phyloP scores from a whole-genome alignment of 1,140 invertebrate species.

The Himalopsyche phryganea region DNA sequence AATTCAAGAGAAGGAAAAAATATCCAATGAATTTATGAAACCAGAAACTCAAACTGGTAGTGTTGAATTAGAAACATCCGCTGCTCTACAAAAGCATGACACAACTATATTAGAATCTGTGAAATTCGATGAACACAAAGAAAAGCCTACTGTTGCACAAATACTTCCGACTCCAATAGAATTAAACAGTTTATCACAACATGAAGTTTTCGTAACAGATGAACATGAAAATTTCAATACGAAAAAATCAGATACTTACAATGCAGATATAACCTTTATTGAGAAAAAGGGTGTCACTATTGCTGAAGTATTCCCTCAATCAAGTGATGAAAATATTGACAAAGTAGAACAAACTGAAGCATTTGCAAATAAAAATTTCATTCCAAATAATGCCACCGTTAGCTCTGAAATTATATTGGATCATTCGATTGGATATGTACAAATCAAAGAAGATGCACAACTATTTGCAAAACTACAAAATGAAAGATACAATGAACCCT shows the following conservation, averaged over 20 bases:
- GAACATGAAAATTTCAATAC: not conserved
- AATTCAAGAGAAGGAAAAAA: constrained; percentile 21
- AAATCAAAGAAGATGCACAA: not conserved
- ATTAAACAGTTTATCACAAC: constrained; percentile 8
- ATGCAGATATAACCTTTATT: constrained; percentile 1
- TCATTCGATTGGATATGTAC: constrained; percentile 13
- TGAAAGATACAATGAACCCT: constrained; percentile 28
- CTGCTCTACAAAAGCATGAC: constrained; percentile 14
- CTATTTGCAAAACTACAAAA: constrained; percentile 32
- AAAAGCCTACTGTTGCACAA: not conserved
- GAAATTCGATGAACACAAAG: not conserved
- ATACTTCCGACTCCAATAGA: constrained; percentile 10
- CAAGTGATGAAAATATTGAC: not conserved
- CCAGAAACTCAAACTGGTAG: constrained; percentile 9
- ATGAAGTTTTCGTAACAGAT: constrained; percentile 2
- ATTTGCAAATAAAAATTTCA: constrained; percentile 11
- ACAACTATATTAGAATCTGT: constrained; percentile 19
- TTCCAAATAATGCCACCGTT: constrained; percentile 10
- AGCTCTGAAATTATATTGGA: constrained; percentile 13
- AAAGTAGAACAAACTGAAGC: not conserved
- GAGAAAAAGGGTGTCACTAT: not conserved
- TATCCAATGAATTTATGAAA: constrained; percentile 2
- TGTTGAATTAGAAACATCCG: constrained; percentile 15
- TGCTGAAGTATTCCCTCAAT: not conserved
- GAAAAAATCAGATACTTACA: constrained; percentile 1